Conservation (phyloP, 2,888 invertebrate species). For the Hypomecis atomaria region DNA sequence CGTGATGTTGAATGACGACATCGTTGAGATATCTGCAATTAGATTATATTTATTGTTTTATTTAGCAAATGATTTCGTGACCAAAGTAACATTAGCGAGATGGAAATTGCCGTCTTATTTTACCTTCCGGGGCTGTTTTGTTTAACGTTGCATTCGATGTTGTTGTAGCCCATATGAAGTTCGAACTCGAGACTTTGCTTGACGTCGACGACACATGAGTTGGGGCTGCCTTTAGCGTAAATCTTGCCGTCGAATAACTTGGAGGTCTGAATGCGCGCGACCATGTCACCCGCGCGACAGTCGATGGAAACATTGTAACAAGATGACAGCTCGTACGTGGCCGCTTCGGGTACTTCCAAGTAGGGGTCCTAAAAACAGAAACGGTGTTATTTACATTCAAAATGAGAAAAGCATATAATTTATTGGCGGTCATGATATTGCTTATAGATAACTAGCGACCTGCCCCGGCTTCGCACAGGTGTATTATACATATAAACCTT, state of each 20-base stretch:
- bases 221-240: slow-evolving; percentile 97
- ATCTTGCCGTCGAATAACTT: slow-evolving; percentile 97
- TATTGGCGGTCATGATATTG: not conserved
- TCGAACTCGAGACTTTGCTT: slow-evolving; percentile 95
- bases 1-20: slow-evolving; percentile 97
- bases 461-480: too few species aligned
- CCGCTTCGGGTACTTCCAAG: slow-evolving; percentile 94
- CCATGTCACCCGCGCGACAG: slow-evolving; percentile 96
- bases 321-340: slow-evolving; percentile 95
- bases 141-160: slow-evolving; percentile 96
- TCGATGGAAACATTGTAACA: slow-evolving; percentile 98
- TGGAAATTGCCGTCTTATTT: slow-evolving; percentile 42
- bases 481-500: too few species aligned
- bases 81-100: slow-evolving; percentile 1
- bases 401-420: not conserved
- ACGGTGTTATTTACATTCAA: slow-evolving; percentile 3
- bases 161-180: slow-evolving; percentile 95
- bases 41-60: slow-evolving; percentile 30
- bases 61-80: slow-evolving; percentile 13
- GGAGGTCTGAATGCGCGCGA: slow-evolving; percentile 95
- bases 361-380: slow-evolving; percentile 89
- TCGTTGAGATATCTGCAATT: slow-evolving; percentile 90
- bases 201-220: slow-evolving; percentile 95
- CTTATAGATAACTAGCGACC: too few species aligned
- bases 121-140: slow-evolving; percentile 93